Evolutionary conservation across 2,888 invertebrate species (phyloP), one percentile per base, ranked within the genome.

Genomic region (Pyralis farinalis): DNA sequence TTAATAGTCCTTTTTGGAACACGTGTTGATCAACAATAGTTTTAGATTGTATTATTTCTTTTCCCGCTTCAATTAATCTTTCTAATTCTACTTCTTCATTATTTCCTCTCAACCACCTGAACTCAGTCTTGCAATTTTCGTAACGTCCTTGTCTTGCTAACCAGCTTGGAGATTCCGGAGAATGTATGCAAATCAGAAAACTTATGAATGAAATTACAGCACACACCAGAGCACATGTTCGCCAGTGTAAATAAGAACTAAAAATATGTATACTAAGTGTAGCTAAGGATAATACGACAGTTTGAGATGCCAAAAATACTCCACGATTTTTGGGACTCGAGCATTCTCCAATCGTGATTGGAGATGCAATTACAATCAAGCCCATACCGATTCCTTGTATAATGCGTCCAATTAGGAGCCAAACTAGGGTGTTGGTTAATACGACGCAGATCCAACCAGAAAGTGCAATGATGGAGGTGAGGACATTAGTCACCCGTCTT

Each of bases 121-220:
- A 90, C 0, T 91, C 79, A 22, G 71, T 64, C 43, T 83, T 78
- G 0, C 92, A 91, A 25, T 91, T 86, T 0, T 82, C 81, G 1
- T 81, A 68, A 8, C 82, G 75, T 0, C 89, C 90, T 46, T 90
- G 90, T 22, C 89, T 83, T 0, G 91, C 80, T 11, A 93, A 58
- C 92, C 92, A 94, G 40, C 85, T 83, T 0, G 93, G 93, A 1
- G 93, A 90, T 65, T 94, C 94, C 0, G 91, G 92, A 0, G 74
- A 70, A 30, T 63, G 68, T 16, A 73, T 53, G 1, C 71, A 64
- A 4, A 77, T 67, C 0, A 77, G 12, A 21, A 91, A 60, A 16
- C 90, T 80, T 1, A 82, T 46, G 5, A 90, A 63, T 0, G 89
- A 79, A 3, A 90, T 63, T 0, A 69, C 44, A 0, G 78, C 74